Base-by-base conservation (phyloP, 2,888 invertebrate genomes). In the Ceraclea dissimilis region DNA sequence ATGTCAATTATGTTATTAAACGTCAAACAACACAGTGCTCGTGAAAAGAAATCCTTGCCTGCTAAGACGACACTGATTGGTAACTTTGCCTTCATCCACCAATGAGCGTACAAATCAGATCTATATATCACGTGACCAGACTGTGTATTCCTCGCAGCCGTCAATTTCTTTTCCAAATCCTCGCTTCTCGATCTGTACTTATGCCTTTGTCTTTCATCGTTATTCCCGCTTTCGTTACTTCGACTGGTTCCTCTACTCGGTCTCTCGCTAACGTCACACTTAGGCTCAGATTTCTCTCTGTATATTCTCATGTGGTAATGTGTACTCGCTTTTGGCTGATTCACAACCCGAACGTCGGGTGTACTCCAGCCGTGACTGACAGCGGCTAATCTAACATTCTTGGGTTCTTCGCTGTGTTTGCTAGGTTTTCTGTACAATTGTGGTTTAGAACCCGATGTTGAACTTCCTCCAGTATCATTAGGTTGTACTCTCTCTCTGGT, bases 31-130 rank as follows among this genome's bases (percentile, higher is more conserved):
- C 59, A 58, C 58, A 61, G 60, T 59, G 60, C 59, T 60, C 55
- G 51, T 58, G 56, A 58, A 51, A 76, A 75, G 71, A 71, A 79
- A 68, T 82, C 75, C 72, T 83, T 79, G 71, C 79, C 81, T 70
- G 79, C 76, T 73, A 71, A 75, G 76, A 77, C 75, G 72, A 83
- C 80, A 66, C 76, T 78, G 64, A 79, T 80, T 63, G 88, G 88
- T 69, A 90, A 79, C 68, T 86, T 86, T 69, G 88, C 89, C 80
- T 92, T 92, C 78, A 91, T 85, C 90, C 91, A 92, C 92, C 92
- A 92, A 76, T 92, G 92, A 62, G 90, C 91, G 72, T 92, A 92
- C 72, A 92, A 78, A 67, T 90, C 90, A 49, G 90, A 90, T 59
- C 86, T 86, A 73, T 86, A 92, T 68, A 86, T 77, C 71, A 80